Percentiles rank a stretch among this genome's conserved stretches.
These are phyloP conservation scores for Chroicocephalus ridibundus DNA, from an alignment of 2,113 vertebrate species.

Conservation along the genomic window DNA sequence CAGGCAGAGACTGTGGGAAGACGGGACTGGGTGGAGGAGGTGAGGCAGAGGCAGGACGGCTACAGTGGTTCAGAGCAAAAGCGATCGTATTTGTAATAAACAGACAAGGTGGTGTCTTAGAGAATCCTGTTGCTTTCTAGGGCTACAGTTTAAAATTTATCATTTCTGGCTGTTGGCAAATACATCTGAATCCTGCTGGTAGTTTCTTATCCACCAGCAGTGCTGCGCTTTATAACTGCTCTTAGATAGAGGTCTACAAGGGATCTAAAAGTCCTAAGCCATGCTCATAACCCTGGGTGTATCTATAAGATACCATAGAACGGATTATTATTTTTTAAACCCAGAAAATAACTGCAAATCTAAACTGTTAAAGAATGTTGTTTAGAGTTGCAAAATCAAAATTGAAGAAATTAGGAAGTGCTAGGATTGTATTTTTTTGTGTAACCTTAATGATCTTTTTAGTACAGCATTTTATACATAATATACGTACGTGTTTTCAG, in stretches of 20 bases:
- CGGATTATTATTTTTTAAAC: neutral
- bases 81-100: neutral
- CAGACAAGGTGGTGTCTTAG: neutral
- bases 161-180: neutral
- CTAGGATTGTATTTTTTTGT: neutral
- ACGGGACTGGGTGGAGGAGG: neutral
- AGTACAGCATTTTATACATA: accelerated
- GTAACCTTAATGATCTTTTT: neutral
- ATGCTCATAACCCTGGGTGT: neutral
- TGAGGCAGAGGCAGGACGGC: neutral
- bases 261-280: neutral
- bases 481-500: neutral
- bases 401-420: neutral
- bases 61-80: neutral
- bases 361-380: neutral
- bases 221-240: neutral
- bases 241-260: neutral
- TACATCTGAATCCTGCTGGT: neutral
- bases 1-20: neutral
- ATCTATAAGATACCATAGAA: neutral
- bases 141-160: neutral
- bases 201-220: neutral
- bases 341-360: neutral
- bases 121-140: neutral
- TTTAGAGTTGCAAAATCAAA: neutral